Evolutionary conservation across 2,113 vertebrate species (phyloP), one percentile per base, ranked within the genome.

Genomic region (Eonycteris spelaea): DNA sequence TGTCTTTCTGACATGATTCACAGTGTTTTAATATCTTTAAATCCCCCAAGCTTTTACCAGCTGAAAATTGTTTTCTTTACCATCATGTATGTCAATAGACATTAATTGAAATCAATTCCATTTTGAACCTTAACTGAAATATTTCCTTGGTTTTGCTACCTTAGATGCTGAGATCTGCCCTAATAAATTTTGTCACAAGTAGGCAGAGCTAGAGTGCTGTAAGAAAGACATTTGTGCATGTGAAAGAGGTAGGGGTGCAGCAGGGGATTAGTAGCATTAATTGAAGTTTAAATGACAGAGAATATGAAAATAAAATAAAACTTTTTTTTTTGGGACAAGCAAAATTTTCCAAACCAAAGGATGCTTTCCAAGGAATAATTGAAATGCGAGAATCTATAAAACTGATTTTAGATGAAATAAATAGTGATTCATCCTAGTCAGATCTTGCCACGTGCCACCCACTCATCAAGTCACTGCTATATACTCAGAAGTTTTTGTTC

Each of bases 291-390:
- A 95, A 95, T 82, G 67, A 45, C 53, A 59, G 68, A 61, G 82
- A 94, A 65, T 75, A 92, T 51, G n/a, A 74, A 90, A 87, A 83
- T 83, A 93, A 87, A 93, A 48, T 35, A 88, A 89, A 87, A 87
- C n/a, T 74, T 79, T 94, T 94, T 94, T 82, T 67, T 45, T 75
- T 30, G 59, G 92, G 67, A 88, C 8, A 79, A 96, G 93, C 26
- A 94, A 88, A 95, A 92, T 86, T 96, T 96, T 97, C 45, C 53
- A 94, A 97, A 91, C 22, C 48, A 80, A 94, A 92, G 21, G 53
- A 94, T 90, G 38, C 10, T 48, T 95, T 95, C 95, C 65, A 92
- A 95, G 51, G 43, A 84, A 90, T 93, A 85, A 95, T 63, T 94
- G 80, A 95, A 96, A 78, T 83, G 33, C 79, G 79, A 91, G 83